Evolutionary conservation across 1,140 invertebrate species (phyloP), one percentile per base, ranked within the genome.

Genomic region (Drosophila lowei): DNA sequence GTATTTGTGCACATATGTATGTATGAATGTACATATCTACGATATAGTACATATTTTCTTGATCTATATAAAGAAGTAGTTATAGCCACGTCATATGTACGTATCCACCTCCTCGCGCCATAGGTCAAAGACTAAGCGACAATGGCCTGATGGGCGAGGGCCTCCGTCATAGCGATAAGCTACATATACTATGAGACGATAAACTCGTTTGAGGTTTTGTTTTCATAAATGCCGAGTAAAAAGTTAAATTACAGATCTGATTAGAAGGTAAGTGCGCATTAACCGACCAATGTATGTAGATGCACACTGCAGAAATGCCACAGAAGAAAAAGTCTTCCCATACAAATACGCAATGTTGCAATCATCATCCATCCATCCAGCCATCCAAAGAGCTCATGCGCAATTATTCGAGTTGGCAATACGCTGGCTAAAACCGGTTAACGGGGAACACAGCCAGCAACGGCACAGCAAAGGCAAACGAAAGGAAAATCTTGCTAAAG

Each of bases 401-500:
- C 71, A 73, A 73, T 73, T 49, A 68, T 50, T 66, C 13, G 52
- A 38, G 25, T 44, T 66, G 48, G 34, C 30, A 58, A 38, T 71
- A 18, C 25, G 38, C 44, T 49, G 71, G 34, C 23, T 18, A 57
- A 73, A 73, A 73, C 71, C 71, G 53, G 71, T 74, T 73, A 38
- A 50, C 15, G 34, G 15, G 43, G 62, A 43, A 53, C n/a, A 11
- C 34, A 38, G 48, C 11, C 25, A 50, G 16, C 25, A 1, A 34
- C 30, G 30, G 2, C 30, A 34, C 34, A 1, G 34, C 34, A 38
- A 38, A 13, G 5, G 15, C 47, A 52, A 73, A 47, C 53, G 48
- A 73, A 73, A 65, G 60, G 60, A 73, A 73, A 73, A 73, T 58
- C 53, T 73, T 73, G 60, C 70, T 47, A 42, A 73, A 64, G 60